These are phyloP conservation scores for Achroia grisella DNA, from an alignment of 1,140 invertebrate genomes.

Conservation along the genomic window DNA sequence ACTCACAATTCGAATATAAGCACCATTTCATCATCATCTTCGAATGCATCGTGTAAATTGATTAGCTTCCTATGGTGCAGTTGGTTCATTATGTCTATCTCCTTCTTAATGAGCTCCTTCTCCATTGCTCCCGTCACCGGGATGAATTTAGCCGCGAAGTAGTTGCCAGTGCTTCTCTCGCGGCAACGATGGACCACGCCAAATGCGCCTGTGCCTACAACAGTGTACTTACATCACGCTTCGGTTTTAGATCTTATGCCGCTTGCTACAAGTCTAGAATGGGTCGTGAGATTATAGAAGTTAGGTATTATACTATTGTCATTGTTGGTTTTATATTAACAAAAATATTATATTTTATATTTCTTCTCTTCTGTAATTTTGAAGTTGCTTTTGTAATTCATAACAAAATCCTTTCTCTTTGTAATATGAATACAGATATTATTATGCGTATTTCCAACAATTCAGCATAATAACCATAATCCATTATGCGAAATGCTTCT, in stretches of 20 bases:
- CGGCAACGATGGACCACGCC: constrained; percentile 98
- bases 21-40: constrained; percentile 99
- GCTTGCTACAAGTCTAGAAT: background rate
- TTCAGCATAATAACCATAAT: no score
- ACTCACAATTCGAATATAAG: constrained; percentile 99
- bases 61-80: constrained; percentile 98
- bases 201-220: constrained; percentile 93
- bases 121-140: constrained; percentile 96
- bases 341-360: no score
- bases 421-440: no score
- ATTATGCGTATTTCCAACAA: no score
- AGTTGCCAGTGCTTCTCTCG: constrained; percentile 95
- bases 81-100: constrained; percentile 99
- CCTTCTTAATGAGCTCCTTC: constrained; percentile 97
- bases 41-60: constrained; percentile 98
- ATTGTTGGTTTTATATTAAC: no score
- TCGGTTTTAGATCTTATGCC: constrained; percentile 4
- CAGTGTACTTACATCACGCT: constrained; percentile 28
- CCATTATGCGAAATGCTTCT: no score
- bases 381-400: no score
- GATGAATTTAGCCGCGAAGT: constrained; percentile 99
- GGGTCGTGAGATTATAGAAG: no score
- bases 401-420: no score
- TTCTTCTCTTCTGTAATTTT: no score
- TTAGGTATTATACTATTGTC: no score